Base-by-base conservation (phyloP, 2,113 vertebrate genomes). In the Eleginops maclovinus region DNA sequence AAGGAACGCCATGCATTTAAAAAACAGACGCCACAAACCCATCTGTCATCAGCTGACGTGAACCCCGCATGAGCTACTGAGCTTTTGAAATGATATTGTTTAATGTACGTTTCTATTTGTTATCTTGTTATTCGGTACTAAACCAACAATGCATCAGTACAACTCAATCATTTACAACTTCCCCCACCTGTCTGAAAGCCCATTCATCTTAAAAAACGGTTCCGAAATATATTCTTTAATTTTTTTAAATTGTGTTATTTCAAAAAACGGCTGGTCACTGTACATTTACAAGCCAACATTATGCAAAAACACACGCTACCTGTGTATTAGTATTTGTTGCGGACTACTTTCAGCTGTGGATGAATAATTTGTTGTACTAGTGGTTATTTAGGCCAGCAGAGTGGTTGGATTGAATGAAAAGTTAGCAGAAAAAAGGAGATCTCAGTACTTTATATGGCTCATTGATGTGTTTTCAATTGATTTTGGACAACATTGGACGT, bases 31-130 rank as follows among this genome's bases (percentile, higher is more conserved):
- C 74, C 61, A 31, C 66, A 79, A 76, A 80, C 54, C 53, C 16
- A 80, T 88, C 87, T 28, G 53, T 83, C 71, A 69, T 79, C 83
- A 77, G 63, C 72, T 47, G 58, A 86, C 67, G 2, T 65, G 82
- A 36, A 72, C 73, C 75, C 60, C 51, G 21, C 55, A 36, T 73
- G 63, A 63, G 31, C 79, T 15, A 70, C 75, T 64, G 4, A 59
- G 26, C 22, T 40, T 44, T 77, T 68, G 75, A 55, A 53, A n/a
- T n/a, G n/a, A n/a, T n/a, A n/a, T n/a, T n/a, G n/a, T n/a, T n/a
- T n/a, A n/a, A n/a, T n/a, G n/a, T n/a, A n/a, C n/a, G n/a, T n/a
- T n/a, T n/a, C n/a, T n/a, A n/a, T n/a, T n/a, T n/a, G n/a, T n/a
- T n/a, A n/a, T n/a, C n/a, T n/a, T n/a, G n/a, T n/a, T n/a, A n/a